Base-by-base conservation (phyloP, 2,113 vertebrate genomes). In the Vidua chalybeata region DNA sequence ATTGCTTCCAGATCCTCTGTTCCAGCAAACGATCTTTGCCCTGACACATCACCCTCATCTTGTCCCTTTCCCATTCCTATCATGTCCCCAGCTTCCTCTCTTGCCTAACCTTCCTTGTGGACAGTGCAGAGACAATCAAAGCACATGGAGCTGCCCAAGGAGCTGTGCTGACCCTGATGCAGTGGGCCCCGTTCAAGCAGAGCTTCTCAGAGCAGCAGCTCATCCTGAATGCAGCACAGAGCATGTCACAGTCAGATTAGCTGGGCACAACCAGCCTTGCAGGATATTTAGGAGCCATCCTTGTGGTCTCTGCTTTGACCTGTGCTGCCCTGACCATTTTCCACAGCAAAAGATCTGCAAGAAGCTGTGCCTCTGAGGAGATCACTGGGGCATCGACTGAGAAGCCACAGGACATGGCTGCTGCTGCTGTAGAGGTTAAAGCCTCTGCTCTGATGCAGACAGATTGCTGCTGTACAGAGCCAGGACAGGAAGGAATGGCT, bases 181-280 rank as follows among this genome's bases (percentile, higher is more conserved):
- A 93, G 26, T 0, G 2, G 59, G 41, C 27, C 49, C 61, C 5
- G 1, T 15, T 23, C 2, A 1, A 87, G 49, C 58, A n/a, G 28
- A 82, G 30, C 43, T 54, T 45, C 48, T 64, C 0, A 0, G 35
- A 58, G 43, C 9, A n/a, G n/a, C 77, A 67, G 46, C 31, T 74
- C 23, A 18, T 51, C 48, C 66, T 43, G 74, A 71, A 16, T 6
- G 14, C 2, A 6, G 73, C 59, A 71, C 1, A 18, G 35, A 39
- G 27, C 41, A 72, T 3, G 52, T 72, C 85, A 30, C n/a, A 31
- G 35, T 33, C 9, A 7, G 37, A 31, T 74, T 12, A 87, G 10
- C 52, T 61, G 54, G 10, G n/a, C 18, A 48, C 20, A 62, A 4
- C n/a, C 61, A 6, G 2, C n/a, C 46, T 35, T 56, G 23, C 1